Evolutionary conservation across 53 echinoderm and acorn worm species (phyloP).

Genomic region (Mesocentrotus franciscanus): DNA sequence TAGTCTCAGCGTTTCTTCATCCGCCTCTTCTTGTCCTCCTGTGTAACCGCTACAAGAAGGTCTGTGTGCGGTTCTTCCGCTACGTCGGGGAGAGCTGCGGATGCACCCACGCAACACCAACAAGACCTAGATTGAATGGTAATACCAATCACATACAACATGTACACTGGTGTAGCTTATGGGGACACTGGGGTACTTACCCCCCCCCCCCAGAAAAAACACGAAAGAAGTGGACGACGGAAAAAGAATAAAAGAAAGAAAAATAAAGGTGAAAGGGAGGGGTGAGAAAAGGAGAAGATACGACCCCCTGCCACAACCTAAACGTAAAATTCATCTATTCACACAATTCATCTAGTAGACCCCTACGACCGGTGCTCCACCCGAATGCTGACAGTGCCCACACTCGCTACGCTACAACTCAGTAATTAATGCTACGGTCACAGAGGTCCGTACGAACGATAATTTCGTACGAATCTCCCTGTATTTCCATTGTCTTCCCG

Average conservation of each 20-base stretch:
- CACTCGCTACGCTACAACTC: too few relatives aligned
- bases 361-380: too few relatives aligned
- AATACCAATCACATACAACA: neutral
- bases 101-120: constrained; percentile 55
- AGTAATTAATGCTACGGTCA: too few relatives aligned
- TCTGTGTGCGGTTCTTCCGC: constrained; percentile 68
- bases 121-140: constrained; percentile 50
- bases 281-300: neutral
- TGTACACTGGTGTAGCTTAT: neutral
- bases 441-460: too few relatives aligned
- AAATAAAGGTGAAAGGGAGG: neutral
- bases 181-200: neutral
- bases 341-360: too few relatives aligned
- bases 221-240: too few relatives aligned
- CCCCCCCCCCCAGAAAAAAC: neutral
- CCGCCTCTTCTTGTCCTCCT: constrained; percentile 80
- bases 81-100: constrained; percentile 72
- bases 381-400: too few relatives aligned
- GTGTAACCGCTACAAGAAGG: constrained; percentile 78
- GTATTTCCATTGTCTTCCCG: too few relatives aligned
- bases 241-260: neutral
- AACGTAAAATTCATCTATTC: too few relatives aligned
- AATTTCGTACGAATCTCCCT: too few relatives aligned
- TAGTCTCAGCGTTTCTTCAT: constrained; percentile 69
- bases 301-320: too few relatives aligned